Percentiles rank a stretch among this genome's conserved stretches.
Conservation (phyloP, 2,797 vertebrate species). For the Tympanoctomys barrerae region DNA sequence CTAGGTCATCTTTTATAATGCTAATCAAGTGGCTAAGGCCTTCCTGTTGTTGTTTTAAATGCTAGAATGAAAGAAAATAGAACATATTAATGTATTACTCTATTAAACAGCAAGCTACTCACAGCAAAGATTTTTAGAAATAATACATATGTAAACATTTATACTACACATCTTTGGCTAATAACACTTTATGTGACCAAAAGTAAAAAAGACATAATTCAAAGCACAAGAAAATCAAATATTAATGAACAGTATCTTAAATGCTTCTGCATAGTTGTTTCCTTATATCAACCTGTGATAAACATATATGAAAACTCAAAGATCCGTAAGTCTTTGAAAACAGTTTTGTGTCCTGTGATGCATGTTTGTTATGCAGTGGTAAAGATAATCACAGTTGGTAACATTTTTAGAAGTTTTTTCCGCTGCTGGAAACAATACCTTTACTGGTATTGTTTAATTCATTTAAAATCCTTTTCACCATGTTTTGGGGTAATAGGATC, state of each 20-base stretch:
- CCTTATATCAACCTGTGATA: background rate
- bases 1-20: too few relatives aligned
- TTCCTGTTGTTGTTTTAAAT: slow-evolving; percentile 94
- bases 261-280: background rate
- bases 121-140: slow-evolving; percentile 5
- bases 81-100: background rate
- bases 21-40: too few relatives aligned
- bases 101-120: slow-evolving; percentile 16
- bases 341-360: background rate
- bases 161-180: background rate
- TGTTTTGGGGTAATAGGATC: background rate
- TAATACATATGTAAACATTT: background rate
- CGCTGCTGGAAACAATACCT: background rate
- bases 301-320: background rate
- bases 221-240: slow-evolving; percentile 15
- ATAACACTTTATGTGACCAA: background rate
- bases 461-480: slow-evolving; percentile 39
- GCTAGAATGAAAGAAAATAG: slow-evolving; percentile 87
- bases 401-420: background rate
- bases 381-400: background rate
- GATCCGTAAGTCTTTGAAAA: slow-evolving; percentile 15
- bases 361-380: background rate
- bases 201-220: background rate
- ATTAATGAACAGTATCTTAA: slow-evolving; percentile 6
- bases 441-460: background rate